phyloP scores from a whole-genome alignment of 2,888 invertebrate genomes.

The Lysandra bellargus region DNA sequence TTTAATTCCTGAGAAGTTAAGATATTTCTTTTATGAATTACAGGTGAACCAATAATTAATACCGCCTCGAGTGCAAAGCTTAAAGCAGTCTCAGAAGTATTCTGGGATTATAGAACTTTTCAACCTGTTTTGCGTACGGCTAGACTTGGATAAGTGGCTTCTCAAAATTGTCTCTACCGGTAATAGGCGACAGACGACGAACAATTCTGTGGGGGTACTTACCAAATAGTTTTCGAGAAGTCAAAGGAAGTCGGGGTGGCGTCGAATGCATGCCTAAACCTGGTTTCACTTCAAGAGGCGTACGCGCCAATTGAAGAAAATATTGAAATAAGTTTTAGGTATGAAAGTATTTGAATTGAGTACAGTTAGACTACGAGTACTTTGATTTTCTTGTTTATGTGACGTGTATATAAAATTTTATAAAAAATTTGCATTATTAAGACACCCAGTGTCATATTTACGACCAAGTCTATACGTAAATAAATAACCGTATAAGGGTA shows the following conservation, averaged over 20 bases:
- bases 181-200: conserved; percentile 50
- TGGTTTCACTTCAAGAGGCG: conserved; percentile 15
- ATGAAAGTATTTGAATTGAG: neutral
- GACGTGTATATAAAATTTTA: neutral
- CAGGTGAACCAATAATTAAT: neutral
- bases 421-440: too few relatives aligned
- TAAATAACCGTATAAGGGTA: too few relatives aligned
- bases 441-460: too few relatives aligned
- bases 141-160: conserved; percentile 47
- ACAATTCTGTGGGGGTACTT: conserved; percentile 51
- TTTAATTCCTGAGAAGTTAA: neutral
- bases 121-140: conserved; percentile 44
- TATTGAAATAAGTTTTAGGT: conserved; percentile 3
- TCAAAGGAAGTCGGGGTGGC: conserved; percentile 48
- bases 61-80: conserved; percentile 10
- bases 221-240: conserved; percentile 52
- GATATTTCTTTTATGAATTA: conserved; percentile 9
- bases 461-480: too few relatives aligned
- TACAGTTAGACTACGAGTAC: too few relatives aligned
- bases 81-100: conserved; percentile 34
- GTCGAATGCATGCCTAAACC: conserved; percentile 40
- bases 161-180: conserved; percentile 50
- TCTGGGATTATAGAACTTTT: conserved; percentile 39
- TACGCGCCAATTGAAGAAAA: conserved; percentile 19
- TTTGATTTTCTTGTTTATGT: neutral